Conservation (phyloP, 53 echinoderm and acorn worm species). For the Stichopus horrens region DNA sequence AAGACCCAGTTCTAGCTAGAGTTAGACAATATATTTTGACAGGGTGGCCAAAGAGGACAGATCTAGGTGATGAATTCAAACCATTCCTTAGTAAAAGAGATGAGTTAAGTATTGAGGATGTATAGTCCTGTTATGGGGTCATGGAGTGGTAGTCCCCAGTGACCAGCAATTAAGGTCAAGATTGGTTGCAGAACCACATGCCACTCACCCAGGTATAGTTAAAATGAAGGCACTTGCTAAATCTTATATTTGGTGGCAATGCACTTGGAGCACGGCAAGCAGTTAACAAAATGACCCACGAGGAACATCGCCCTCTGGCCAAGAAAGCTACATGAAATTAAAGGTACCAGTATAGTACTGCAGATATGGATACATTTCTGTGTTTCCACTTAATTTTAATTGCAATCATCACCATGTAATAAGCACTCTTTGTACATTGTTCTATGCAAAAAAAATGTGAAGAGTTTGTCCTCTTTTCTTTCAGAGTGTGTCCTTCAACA, state of each 20-base stretch:
- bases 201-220: slow-evolving; percentile 61
- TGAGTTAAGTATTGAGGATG: slow-evolving; percentile 37
- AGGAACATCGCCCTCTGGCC: neutral
- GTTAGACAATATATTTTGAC: slow-evolving; percentile 19
- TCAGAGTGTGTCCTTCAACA: too few relatives aligned
- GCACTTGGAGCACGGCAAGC: neutral
- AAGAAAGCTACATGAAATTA: neutral
- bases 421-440: too few relatives aligned
- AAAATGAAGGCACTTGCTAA: slow-evolving; percentile 64
- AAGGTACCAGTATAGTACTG: slow-evolving; percentile 15
- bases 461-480: too few relatives aligned
- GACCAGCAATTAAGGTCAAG: slow-evolving; percentile 6
- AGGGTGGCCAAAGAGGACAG: slow-evolving; percentile 22
- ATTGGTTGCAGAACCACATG: slow-evolving; percentile 40
- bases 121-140: slow-evolving; percentile 27
- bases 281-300: neutral
- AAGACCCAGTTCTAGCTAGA: slow-evolving; percentile 5
- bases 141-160: slow-evolving; percentile 45
- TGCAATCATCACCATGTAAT: too few relatives aligned
- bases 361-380: neutral
- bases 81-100: slow-evolving; percentile 21
- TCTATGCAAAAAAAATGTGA: too few relatives aligned
- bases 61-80: slow-evolving; percentile 21
- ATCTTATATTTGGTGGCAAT: slow-evolving; percentile 65
- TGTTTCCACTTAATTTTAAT: too few relatives aligned